Conservation (phyloP, 2,888 invertebrate species). For the Drosophila kuntzei region DNA sequence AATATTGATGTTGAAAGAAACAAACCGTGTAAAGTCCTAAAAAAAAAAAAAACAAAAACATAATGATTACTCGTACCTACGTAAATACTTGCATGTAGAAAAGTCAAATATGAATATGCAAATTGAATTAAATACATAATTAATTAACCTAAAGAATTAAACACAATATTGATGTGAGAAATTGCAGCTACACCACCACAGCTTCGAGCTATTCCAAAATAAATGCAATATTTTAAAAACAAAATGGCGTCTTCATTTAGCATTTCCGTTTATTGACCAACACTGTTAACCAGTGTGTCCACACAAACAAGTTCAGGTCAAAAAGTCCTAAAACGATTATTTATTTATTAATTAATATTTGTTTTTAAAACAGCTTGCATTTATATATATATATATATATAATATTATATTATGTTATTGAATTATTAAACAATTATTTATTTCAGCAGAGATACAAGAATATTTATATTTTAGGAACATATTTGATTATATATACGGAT, state of each 20-base stretch:
- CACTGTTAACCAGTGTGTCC: background rate
- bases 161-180: conserved; percentile 62
- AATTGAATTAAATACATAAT: conserved; percentile 64
- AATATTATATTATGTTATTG: no score
- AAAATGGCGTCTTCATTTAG: background rate
- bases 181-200: conserved; percentile 70
- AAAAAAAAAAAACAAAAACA: conserved; percentile 27
- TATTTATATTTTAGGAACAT: background rate
- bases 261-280: background rate
- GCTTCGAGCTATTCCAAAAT: conserved; percentile 77
- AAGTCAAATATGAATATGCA: conserved; percentile 50
- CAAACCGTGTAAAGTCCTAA: conserved; percentile 72
- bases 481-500: background rate
- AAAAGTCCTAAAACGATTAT: no score
- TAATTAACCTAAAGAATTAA: conserved; percentile 43
- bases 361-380: no score
- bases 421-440: background rate
- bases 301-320: no score
- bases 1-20: conserved; percentile 66
- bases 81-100: conserved; percentile 64
- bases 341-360: no score
- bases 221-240: conserved; percentile 79
- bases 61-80: conserved; percentile 61
- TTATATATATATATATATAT: no score
- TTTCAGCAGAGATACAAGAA: background rate